Conservation (phyloP, 2,113 vertebrate genomes). For the Gobiocypris rarus region DNA sequence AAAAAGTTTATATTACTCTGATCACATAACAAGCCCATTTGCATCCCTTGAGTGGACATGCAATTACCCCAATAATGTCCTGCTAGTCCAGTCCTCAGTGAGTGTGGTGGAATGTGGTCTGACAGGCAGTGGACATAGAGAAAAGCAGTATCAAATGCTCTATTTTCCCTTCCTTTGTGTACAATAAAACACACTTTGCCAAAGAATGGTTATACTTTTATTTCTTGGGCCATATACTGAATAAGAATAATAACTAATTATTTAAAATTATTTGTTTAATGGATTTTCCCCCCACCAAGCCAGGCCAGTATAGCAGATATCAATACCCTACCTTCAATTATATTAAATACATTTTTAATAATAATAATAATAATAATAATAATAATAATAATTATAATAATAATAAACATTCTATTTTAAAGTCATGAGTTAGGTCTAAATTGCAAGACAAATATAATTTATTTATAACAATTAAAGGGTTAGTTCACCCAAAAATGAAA, state of each 20-base stretch:
- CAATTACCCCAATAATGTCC: slow-evolving; percentile 74
- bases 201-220: neutral
- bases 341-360: too few relatives aligned
- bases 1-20: slow-evolving; percentile 69
- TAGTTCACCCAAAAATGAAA: too few relatives aligned
- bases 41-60: slow-evolving; percentile 75
- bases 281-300: too few relatives aligned
- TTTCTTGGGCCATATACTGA: neutral
- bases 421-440: neutral
- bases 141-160: neutral
- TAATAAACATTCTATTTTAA: too few relatives aligned
- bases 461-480: too few relatives aligned
- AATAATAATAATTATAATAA: too few relatives aligned
- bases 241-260: too few relatives aligned
- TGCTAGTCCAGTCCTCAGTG: slow-evolving; percentile 32
- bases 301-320: too few relatives aligned
- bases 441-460: neutral
- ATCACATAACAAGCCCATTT: slow-evolving; percentile 72
- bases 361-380: too few relatives aligned
- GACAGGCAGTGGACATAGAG: slow-evolving; percentile 31
- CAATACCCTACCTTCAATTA: too few relatives aligned
- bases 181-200: neutral
- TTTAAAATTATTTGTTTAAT: too few relatives aligned
- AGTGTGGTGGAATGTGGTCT: slow-evolving; percentile 12
- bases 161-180: neutral